A percentile compares a stretch with the other conserved stretches of the same genome.
These are phyloP conservation scores for Pagrus major DNA, from an alignment of 2,113 vertebrate genomes.

Conservation along the genomic window DNA sequence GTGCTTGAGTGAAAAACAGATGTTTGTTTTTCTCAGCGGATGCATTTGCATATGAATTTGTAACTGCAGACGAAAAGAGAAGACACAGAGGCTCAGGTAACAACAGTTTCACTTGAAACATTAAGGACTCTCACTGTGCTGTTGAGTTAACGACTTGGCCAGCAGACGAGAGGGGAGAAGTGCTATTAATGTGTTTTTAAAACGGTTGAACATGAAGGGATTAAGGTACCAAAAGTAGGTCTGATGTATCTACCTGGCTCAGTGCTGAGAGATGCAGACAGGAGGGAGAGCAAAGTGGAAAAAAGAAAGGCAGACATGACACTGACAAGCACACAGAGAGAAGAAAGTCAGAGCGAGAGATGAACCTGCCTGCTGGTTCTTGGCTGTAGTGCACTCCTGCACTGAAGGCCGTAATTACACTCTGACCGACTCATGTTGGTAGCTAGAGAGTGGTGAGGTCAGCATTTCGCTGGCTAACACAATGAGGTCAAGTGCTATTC, in stretches of 20 bases:
- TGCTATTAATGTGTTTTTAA: constrained; percentile 21
- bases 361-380: constrained; percentile 72
- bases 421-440: constrained; percentile 49
- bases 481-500: constrained; percentile 68
- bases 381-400: constrained; percentile 56
- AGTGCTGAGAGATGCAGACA: background rate
- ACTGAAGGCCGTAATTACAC: constrained; percentile 63
- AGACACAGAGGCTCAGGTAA: constrained; percentile 30
- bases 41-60: background rate
- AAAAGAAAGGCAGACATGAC: background rate
- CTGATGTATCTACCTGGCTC: background rate
- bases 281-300: constrained; percentile 14
- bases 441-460: constrained; percentile 61
- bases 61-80: constrained; percentile 22
- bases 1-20: background rate
- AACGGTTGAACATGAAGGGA: constrained; percentile 3
- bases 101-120: constrained; percentile 1
- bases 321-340: constrained; percentile 29
- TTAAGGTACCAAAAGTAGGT: background rate
- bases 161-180: background rate
- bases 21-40: constrained; percentile 13
- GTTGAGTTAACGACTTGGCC: constrained; percentile 22
- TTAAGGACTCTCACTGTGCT: constrained; percentile 28
- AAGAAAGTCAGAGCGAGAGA: constrained; percentile 42
- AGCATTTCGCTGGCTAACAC: constrained; percentile 57